Evolutionary conservation across 2,797 vertebrate species (phyloP).

Genomic region (Hippopotamyrus pictus): DNA sequence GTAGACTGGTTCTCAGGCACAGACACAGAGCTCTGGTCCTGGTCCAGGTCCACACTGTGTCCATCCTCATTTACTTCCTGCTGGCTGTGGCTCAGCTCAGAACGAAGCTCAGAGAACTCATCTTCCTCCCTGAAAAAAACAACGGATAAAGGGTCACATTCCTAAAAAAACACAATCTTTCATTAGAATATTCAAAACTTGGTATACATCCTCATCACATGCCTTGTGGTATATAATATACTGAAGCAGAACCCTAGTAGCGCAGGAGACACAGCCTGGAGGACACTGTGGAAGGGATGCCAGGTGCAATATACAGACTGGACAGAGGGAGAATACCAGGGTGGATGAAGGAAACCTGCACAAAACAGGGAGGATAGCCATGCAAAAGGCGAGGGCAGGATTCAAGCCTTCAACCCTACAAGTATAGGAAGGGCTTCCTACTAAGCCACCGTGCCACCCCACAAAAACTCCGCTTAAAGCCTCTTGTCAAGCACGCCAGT

Average conservation of each 20-base stretch:
- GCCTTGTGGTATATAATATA: background rate
- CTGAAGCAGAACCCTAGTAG: background rate
- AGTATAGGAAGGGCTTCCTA: background rate
- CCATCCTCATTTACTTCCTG: slow-evolving; percentile 72
- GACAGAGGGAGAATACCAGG: background rate
- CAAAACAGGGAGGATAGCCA: background rate
- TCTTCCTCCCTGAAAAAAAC: slow-evolving; percentile 68
- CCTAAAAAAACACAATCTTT: background rate
- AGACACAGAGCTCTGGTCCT: slow-evolving; percentile 68
- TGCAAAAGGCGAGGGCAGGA: too few species aligned
- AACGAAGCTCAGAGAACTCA: slow-evolving; percentile 73
- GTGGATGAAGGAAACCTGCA: background rate
- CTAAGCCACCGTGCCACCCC: background rate
- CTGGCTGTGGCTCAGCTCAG: slow-evolving; percentile 77
- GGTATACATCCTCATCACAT: background rate
- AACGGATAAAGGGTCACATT: background rate
- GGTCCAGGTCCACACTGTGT: slow-evolving; percentile 59
- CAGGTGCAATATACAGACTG: background rate
- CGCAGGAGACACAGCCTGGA: too few species aligned
- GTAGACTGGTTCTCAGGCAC: slow-evolving; percentile 76
- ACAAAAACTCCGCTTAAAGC: background rate
- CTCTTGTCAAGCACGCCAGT: background rate
- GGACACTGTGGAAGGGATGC: background rate
- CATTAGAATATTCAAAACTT: background rate
- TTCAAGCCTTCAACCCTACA: background rate